These are phyloP conservation scores for Drosophila persimilis DNA, from an alignment of 1,140 invertebrate genomes.

Conservation along the genomic window DNA sequence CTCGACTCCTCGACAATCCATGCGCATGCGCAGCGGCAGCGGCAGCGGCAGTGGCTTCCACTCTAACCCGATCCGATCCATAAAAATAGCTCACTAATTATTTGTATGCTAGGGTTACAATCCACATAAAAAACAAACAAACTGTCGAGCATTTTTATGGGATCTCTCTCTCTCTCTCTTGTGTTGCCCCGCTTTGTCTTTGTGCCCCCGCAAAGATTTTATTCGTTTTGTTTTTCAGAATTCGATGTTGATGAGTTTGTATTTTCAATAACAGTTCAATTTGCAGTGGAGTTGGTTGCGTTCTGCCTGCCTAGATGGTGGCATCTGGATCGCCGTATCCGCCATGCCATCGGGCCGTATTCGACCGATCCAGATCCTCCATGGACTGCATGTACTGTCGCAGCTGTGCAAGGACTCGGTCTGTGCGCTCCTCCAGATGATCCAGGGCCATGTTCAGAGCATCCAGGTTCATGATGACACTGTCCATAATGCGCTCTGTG, in stretches of 20 bases:
- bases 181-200: background rate
- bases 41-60: constrained; percentile 1
- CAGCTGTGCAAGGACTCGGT: constrained; percentile 21
- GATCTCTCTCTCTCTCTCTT: constrained; percentile 23
- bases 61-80: constrained; percentile 20
- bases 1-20: background rate
- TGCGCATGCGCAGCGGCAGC: constrained; percentile 57
- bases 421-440: constrained; percentile 49
- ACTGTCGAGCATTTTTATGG: constrained; percentile 63
- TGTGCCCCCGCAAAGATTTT: constrained; percentile 68
- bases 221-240: constrained; percentile 6
- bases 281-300: background rate
- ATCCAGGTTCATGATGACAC: constrained; percentile 28
- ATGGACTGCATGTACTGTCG: background rate
- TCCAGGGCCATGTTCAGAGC: constrained; percentile 35
- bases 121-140: constrained; percentile 49
- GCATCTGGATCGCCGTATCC: constrained; percentile 22
- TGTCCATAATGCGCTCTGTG: constrained; percentile 34
- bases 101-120: constrained; percentile 70
- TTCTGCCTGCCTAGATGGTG: background rate
- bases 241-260: constrained; percentile 8
- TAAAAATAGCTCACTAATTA: constrained; percentile 76
- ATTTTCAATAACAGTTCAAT: constrained; percentile 9
- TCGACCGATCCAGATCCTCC: background rate
- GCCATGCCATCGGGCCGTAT: background rate